phyloP scores from a whole-genome alignment of 1,140 invertebrate genomes.

The Anthonomus grandis region DNA sequence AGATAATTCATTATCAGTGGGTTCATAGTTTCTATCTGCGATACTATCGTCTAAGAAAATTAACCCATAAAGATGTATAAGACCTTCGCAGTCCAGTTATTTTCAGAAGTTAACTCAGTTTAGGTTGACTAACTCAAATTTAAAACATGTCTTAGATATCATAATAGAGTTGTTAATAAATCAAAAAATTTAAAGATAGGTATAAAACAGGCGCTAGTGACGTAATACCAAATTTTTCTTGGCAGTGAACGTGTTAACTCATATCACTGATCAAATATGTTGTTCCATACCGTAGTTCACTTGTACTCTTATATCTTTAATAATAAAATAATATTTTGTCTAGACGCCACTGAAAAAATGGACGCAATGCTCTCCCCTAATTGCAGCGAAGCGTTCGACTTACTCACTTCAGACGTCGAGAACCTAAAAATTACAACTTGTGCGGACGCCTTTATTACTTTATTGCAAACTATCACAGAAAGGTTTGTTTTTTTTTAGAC shows the following conservation, averaged over 20 bases:
- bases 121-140: too few species aligned
- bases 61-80: too few species aligned
- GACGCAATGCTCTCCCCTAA: slow-evolving; percentile 72
- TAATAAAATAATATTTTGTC: slow-evolving; percentile 17
- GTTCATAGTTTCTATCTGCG: too few species aligned
- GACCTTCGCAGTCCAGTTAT: too few species aligned
- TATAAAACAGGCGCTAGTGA: too few species aligned
- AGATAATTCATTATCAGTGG: too few species aligned
- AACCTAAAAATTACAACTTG: slow-evolving; percentile 74
- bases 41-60: too few species aligned
- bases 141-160: too few species aligned
- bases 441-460: slow-evolving; percentile 73
- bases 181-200: too few species aligned
- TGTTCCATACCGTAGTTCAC: not conserved
- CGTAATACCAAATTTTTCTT: too few species aligned
- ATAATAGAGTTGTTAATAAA: too few species aligned
- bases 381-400: slow-evolving; percentile 63
- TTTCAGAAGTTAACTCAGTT: too few species aligned
- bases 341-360: slow-evolving; percentile 86
- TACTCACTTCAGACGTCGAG: slow-evolving; percentile 57
- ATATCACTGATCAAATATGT: not conserved
- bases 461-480: slow-evolving; percentile 84
- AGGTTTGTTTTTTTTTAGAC: slow-evolving; percentile 44
- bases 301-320: slow-evolving; percentile 7
- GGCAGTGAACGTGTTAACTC: not conserved